Conservation (phyloP, 1,140 invertebrate genomes). For the Leucophenga varia region DNA sequence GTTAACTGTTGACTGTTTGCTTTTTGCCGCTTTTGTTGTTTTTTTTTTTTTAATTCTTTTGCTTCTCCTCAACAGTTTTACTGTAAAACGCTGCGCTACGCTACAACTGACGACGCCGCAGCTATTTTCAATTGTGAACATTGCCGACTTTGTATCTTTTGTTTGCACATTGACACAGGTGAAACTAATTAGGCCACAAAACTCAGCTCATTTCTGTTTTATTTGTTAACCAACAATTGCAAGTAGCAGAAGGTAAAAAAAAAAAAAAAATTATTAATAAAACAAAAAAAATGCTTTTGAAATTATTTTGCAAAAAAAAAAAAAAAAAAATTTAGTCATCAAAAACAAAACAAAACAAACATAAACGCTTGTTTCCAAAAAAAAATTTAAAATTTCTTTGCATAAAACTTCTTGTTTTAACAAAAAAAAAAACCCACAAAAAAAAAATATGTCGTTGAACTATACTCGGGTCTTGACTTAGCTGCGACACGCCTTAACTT, state of each 20-base stretch:
- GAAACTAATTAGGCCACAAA: slow-evolving; percentile 54
- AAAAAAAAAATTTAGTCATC: slow-evolving; percentile 3
- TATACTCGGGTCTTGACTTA: too few species aligned
- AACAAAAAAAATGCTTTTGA: slow-evolving; percentile 26
- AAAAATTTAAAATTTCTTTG: too few species aligned
- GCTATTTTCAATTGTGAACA: slow-evolving; percentile 4
- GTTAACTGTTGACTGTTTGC: too few species aligned
- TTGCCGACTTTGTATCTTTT: slow-evolving; percentile 31
- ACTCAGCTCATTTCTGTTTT: slow-evolving; percentile 51
- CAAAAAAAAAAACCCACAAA: slow-evolving; percentile 32
- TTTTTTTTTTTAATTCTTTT: too few species aligned
- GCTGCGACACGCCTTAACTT: too few species aligned
- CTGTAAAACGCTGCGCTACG: too few species aligned
- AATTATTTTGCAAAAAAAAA: slow-evolving; percentile 13
- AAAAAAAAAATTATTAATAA: too few species aligned
- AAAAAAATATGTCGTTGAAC: slow-evolving; percentile 42
- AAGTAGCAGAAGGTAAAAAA: too few species aligned
- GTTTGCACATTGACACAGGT: slow-evolving; percentile 52
- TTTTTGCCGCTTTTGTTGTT: not conserved
- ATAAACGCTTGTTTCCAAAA: slow-evolving; percentile 8
- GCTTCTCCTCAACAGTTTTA: too few species aligned
- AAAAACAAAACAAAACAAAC: slow-evolving; percentile 4
- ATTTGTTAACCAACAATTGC: slow-evolving; percentile 42
- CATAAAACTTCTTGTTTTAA: too few species aligned
- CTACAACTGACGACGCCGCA: too few species aligned